These are phyloP conservation scores for Centrocercus urophasianus DNA, from an alignment of 2,113 vertebrate species.

Conservation along the genomic window DNA sequence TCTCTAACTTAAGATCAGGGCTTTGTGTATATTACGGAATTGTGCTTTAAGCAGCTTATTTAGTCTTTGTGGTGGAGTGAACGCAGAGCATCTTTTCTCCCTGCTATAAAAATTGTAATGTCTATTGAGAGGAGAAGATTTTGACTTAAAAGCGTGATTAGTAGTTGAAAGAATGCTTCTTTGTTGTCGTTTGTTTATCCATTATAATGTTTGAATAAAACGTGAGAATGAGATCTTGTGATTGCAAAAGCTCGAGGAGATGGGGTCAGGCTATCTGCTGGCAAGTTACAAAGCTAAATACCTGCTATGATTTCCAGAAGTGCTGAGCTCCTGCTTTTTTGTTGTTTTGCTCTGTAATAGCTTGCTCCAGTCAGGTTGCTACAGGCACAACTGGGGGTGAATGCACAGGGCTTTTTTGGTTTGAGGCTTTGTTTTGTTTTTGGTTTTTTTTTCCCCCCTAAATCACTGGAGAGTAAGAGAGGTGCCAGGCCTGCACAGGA, in stretches of 20 bases:
- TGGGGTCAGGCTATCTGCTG: background rate
- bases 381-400: background rate
- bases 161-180: background rate
- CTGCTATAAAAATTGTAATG: background rate
- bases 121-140: conserved; percentile 28
- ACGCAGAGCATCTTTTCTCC: background rate
- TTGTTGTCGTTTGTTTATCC: background rate
- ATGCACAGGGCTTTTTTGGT: background rate
- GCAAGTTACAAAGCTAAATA: background rate
- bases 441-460: background rate
- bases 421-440: background rate
- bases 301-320: background rate
- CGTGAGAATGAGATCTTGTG: background rate
- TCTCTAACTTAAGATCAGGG: background rate
- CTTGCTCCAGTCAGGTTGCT: background rate
- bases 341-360: background rate
- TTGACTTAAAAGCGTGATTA: background rate
- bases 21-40: background rate
- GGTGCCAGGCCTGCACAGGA: rapidly evolving
- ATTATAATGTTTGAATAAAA: background rate
- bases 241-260: background rate
- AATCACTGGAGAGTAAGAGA: background rate
- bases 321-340: background rate
- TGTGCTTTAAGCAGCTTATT: background rate
- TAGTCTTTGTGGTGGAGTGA: background rate